Evolutionary conservation across 2,113 vertebrate genomes (phyloP), one percentile per base, ranked within the genome.

Genomic region (Zeus faber): DNA sequence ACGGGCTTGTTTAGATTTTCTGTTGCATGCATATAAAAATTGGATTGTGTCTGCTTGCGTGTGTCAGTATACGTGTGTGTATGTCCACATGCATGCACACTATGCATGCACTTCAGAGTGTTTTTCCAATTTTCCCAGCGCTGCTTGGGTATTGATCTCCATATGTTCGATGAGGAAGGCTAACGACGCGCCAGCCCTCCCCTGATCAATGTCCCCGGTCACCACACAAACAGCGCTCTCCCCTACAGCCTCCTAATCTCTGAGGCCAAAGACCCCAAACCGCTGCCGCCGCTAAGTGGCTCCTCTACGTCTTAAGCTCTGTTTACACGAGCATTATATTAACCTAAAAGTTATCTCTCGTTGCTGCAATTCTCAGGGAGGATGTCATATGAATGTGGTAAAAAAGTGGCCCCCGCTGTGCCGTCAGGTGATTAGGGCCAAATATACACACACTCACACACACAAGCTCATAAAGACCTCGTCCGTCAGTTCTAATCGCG

Each of bases 141-240:
- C 74, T 44, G 33, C 74, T 74, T 65, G 45, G 35, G 64, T 83
- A 86, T 88, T 80, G 86, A 86, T 88, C 74, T 66, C 58, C 67
- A 75, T 81, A 65, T 80, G 81, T 77, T 83, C 77, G 83, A 73
- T 83, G 69, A 82, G 77, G 72, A 73, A 73, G 67, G 83, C 80
- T 85, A 85, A 86, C 74, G 54, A 66, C 52, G 43, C 74, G 61
- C 72, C 79, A 62, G 67, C 60, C 70, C 68, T 49, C 56, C 63
- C 67, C 53, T 31, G 58, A 81, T 86, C 79, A 79, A 81, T 81
- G 74, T 49, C 58, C 35, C 59, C 72, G 67, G 61, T 62, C 48
- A 4, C 0, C 5, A 49, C 72, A 56, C 72, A 77, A 18, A 20
- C 17, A 20, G 4, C 13, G 5, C 40, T 20, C 18, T 3, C 41